Conservation (phyloP, 2,113 vertebrate genomes). For the Holacanthus passer region DNA sequence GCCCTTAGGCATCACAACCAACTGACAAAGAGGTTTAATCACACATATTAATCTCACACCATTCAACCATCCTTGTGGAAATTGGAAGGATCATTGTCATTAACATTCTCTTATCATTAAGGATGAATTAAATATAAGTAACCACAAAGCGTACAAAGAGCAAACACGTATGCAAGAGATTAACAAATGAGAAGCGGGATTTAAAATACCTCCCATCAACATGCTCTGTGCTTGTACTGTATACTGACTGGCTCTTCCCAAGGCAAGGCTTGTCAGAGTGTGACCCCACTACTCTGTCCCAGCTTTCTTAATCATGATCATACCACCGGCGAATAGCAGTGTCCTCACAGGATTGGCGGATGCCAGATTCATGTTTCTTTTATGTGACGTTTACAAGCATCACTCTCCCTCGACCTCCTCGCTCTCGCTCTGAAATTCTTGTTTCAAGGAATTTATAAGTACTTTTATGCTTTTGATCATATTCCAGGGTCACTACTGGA, state of each 20-base stretch:
- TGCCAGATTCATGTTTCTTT: constrained; percentile 15
- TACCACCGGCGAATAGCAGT: not conserved
- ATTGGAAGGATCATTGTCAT: not conserved
- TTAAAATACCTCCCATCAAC: not conserved
- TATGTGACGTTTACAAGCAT: constrained; percentile 6
- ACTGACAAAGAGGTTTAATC: not conserved
- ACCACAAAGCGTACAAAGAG: not conserved
- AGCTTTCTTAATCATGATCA: not conserved
- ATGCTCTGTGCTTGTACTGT: not conserved
- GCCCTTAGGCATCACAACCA: not conserved
- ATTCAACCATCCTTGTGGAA: not conserved
- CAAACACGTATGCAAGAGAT: not conserved
- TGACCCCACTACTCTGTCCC: not conserved
- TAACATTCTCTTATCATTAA: not conserved
- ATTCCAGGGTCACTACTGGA: not conserved
- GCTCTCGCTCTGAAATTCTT: not conserved
- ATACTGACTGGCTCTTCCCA: not conserved
- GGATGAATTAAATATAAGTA: not conserved
- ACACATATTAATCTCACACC: not conserved
- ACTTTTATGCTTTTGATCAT: not conserved
- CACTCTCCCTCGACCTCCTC: not conserved
- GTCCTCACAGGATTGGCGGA: not conserved
- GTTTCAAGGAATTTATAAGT: not conserved
- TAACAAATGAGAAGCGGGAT: not conserved
- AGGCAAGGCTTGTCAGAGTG: not conserved